Base-by-base conservation (phyloP, 1,140 invertebrate species). In the Acromyrmex heyeri region DNA sequence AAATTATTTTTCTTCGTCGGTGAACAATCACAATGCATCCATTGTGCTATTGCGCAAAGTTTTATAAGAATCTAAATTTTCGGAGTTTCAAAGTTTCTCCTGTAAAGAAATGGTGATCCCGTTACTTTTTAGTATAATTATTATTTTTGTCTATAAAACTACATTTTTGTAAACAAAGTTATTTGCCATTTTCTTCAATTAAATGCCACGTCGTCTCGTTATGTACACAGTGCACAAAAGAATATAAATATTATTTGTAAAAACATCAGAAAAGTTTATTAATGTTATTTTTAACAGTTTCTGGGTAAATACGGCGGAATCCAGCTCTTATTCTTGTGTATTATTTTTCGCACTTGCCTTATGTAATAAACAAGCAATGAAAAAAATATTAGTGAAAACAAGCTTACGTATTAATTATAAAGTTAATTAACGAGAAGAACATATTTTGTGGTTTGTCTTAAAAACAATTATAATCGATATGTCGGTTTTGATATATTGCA, bases 391-490 rank as follows among this genome's bases (percentile, higher is more conserved):
- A 30, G 21, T 14, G 24, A 27, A 34, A 65, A 38, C 30, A 30
- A 78, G 16, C 10, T 16, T 14, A 24, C 7, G 6, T 12, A 30
- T 53, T 79, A 69, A 81, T 81, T 55, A 38, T 55, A 38, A 38
- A 81, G 76, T 16, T 69, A 24, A 55, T 69, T 69, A 53, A 79
- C 34, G 16, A 10, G 12, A 30, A 24, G 61, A 14, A 12, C 44
- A 6, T n/a, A 48, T 78, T 67, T 65, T 3, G n/a, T 30, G 44
- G 3, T 55, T 81, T 69, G 77, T 67, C 62, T 79, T 81, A 24
- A 55, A 55, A 67, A 81, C 64, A 55, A 69, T 81, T 55, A 57
- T 70, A 70, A 81, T 81, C 38, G 64, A 81, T 69, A 65, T 69
- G 65, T 38, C 65, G n/a, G 30, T 57, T 59, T 55, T 55, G 48